Conservation (phyloP, 2,113 vertebrate species). For the Melanerpes aurifrons region DNA sequence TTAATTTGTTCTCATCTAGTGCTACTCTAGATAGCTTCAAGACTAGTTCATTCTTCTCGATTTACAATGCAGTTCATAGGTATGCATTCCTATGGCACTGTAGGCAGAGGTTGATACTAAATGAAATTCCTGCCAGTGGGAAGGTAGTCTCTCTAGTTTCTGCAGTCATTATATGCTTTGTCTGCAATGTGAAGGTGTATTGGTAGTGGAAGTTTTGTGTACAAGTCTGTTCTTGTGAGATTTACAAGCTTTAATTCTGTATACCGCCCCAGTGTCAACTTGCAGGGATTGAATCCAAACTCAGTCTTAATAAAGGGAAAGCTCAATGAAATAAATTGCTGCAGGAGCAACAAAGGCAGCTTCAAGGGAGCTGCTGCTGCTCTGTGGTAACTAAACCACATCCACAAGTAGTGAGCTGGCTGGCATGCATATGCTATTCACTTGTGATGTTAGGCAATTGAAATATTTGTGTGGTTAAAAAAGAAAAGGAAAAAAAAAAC, state of each 20-base stretch:
- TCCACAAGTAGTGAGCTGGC: not conserved
- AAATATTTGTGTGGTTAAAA: not conserved
- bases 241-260: not conserved
- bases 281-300: not conserved
- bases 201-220: conserved; percentile 4
- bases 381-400: not conserved
- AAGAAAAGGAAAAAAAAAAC: no score
- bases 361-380: not conserved
- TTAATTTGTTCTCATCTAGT: not conserved
- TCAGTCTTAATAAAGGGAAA: not conserved
- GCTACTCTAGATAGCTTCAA: not conserved
- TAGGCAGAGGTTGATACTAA: not conserved
- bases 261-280: not conserved
- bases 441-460: not conserved
- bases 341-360: not conserved
- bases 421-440: not conserved
- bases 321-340: conserved; percentile 1
- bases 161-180: not conserved
- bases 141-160: not conserved
- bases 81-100: not conserved
- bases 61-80: not conserved
- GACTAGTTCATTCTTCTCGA: not conserved
- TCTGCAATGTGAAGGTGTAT: not conserved
- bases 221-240: not conserved
- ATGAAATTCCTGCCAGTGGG: not conserved